These are phyloP conservation scores for Caenorhabditis zanzibari DNA, from an alignment of 2,888 invertebrate species.

Conservation along the genomic window DNA sequence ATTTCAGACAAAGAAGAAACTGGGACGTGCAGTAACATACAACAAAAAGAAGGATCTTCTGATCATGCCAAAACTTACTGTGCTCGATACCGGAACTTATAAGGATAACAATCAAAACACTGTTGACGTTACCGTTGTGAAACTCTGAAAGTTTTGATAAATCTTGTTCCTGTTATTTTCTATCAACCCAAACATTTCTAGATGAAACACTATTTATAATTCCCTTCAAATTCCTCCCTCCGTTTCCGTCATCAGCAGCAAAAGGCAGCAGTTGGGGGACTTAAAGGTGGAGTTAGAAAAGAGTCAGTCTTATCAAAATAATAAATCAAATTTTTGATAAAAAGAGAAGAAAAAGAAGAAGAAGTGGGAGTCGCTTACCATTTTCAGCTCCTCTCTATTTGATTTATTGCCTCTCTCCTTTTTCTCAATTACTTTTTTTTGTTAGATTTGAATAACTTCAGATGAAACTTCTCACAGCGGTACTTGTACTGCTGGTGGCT, in stretches of 20 bases:
- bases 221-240: not conserved
- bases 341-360: conserved; percentile 3
- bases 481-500: conserved; percentile 29
- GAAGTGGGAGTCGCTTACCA: conserved; percentile 18
- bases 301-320: conserved; percentile 30
- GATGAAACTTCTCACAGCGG: conserved; percentile 39
- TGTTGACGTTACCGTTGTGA: too few relatives aligned
- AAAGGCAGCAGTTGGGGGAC: conserved; percentile 12
- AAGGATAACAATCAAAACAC: not conserved
- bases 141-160: not conserved
- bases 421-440: conserved; percentile 4
- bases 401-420: conserved; percentile 27
- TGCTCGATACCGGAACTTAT: conserved; percentile 11
- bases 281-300: conserved; percentile 36
- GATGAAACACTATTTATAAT: conserved; percentile 16
- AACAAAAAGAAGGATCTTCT: conserved; percentile 13
- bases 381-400: conserved; percentile 31
- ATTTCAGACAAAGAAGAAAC: conserved; percentile 29
- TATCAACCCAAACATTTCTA: not conserved
- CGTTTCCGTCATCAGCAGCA: conserved; percentile 25
- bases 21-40: not conserved
- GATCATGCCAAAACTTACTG: not conserved
- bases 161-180: not conserved
- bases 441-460: not conserved
- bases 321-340: conserved; percentile 29